Evolutionary conservation across 2,888 invertebrate genomes (phyloP), one percentile per base, ranked within the genome.

Genomic region (Scaptomyza reducta): DNA sequence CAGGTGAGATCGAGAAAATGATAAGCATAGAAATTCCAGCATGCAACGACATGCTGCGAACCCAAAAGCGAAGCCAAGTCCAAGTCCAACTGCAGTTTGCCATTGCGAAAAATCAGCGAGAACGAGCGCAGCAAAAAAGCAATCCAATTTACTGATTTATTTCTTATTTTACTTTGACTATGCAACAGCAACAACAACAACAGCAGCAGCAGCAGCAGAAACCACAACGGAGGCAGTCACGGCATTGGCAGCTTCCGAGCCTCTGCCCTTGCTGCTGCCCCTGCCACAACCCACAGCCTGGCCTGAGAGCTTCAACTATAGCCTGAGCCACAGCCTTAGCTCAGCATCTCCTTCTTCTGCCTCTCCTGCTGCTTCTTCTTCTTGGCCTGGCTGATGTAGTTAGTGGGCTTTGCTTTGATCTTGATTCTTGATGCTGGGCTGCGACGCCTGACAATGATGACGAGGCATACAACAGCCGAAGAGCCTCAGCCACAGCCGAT

Each of bases 101-200:
- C 73, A 72, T 73, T 75, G 67, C 63, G 40, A 40, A 56, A 83
- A 79, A 77, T 86, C 80, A 75, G 70, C 77, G 79, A 40, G 40
- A 81, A 76, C 69, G 80, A 79, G 70, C 79, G 64, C 70, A 68
- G 75, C 84, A 87, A 35, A 82, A 82, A 82, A 79, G 83, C 86
- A 79, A 85, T 80, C 84, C 83, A 87, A 89, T 87, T 87, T 79
- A 85, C 88, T 89, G 87, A 89, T 89, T 87, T 87, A 87, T 89
- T 87, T 87, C 88, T 83, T 86, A 82, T 83, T 86, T 86, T 88
- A 87, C 83, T 85, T 88, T 86, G 75, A 79, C 87, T 87, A 87
- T 84, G 85, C 84, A 81, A 74, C 71, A 71, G 46, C 78, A 62
- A 35, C 70, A 64, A 29, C 68, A 60, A 33, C 60, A 51, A n/a